A percentile compares a stretch with the other conserved stretches of the same genome.
These are phyloP conservation scores for Saccostrea echinata DNA, from an alignment of 1,140 invertebrate species.

Conservation along the genomic window DNA sequence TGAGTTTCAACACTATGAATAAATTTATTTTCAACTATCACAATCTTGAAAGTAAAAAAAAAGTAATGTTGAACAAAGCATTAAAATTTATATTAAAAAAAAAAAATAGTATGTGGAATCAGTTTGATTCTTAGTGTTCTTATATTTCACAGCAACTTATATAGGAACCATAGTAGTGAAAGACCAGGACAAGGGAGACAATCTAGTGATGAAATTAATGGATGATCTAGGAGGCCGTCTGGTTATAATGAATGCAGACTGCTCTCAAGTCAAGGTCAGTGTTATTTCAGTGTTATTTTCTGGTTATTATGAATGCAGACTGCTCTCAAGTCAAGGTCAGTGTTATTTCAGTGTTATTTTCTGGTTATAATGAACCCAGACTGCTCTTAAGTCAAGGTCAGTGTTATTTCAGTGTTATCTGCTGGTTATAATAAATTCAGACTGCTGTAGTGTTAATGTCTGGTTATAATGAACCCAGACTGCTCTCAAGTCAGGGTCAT, in stretches of 20 bases:
- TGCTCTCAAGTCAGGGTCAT: conserved; percentile 52
- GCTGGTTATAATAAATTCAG: conserved; percentile 45
- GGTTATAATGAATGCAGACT: conserved; percentile 49
- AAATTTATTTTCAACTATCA: too few relatives aligned
- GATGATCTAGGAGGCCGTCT: conserved; percentile 48
- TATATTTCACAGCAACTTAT: conserved; percentile 51
- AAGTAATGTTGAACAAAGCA: not conserved
- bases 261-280: conserved; percentile 55
- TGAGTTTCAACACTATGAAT: too few relatives aligned
- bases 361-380: conserved; percentile 43
- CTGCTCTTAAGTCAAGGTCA: conserved; percentile 25
- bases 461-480: conserved; percentile 48
- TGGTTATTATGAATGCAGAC: not conserved
- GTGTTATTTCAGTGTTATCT: not conserved
- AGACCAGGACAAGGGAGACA: conserved; percentile 64
- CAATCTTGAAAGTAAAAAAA: too few relatives aligned
- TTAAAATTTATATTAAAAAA: not conserved
- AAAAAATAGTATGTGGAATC: not conserved
- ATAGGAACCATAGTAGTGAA: conserved; percentile 65
- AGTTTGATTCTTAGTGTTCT: not conserved
- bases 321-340: conserved; percentile 25
- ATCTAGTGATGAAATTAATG: conserved; percentile 48
- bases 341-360: not conserved
- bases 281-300: not conserved
- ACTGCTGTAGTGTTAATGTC: conserved; percentile 9